Evolutionary conservation across 2,113 vertebrate species (phyloP), one percentile per base, ranked within the genome.

Genomic region (Apteryx owenii): DNA sequence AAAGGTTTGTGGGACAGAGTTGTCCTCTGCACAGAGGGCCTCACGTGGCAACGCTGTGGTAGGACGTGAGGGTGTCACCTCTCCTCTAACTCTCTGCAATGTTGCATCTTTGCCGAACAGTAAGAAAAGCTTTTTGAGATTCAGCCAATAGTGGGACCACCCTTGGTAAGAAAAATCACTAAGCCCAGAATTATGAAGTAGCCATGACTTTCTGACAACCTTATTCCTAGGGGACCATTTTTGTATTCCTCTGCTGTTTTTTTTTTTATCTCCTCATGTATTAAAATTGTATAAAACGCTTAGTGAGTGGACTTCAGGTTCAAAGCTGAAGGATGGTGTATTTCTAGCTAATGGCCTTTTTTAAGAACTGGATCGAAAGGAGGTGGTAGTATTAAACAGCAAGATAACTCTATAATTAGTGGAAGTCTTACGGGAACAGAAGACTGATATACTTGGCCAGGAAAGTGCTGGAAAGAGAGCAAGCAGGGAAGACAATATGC

Each of bases 331-430:
- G 88, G 80, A 95, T 96, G 90, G 95, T 92, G 42, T 51, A 95
- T 96, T 98, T 95, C 90, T 75, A 81, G 91, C 90, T 96, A 95
- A 97, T 46, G 5, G n/a, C 81, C 66, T 92, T 92, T 93, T 91
- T 44, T 50, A 95, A 85, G 78, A 95, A 58, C 73, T 60, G 84
- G 38, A 61, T 88, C 62, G 66, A 44, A 94, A 95, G 83, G 70
- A 96, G 64, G 73, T 82, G 90, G 85, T 36, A 56, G 54, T 48
- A 53, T 93, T 97, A 95, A 98, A 91, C 9, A 64, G 80, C 44
- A 80, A 97, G 88, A 85, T 38, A 97, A 93, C 69, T 95, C 80
- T 94, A 79, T 96, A 96, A 95, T 98, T 97, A 98, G 86, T 54
- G 48, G 51, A 80, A 93, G 58, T 91, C 79, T 56, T 50, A 42